Evolutionary conservation across 2,797 vertebrate species (phyloP), one percentile per base, ranked within the genome.

Genomic region (Distichodus sexfasciatus): DNA sequence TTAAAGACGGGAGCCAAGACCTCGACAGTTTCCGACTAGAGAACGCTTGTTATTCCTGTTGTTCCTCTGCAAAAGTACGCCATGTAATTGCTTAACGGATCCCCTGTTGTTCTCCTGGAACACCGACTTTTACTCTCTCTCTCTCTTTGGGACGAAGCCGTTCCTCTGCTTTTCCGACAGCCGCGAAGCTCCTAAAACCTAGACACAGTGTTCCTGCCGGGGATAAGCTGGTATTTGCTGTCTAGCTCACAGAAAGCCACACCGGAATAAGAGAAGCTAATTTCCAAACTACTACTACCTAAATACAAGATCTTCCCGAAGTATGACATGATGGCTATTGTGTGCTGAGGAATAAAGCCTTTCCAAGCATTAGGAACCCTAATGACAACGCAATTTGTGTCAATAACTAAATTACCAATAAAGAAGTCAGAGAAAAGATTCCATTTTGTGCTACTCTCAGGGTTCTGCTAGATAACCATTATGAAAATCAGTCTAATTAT

Each of bases 341-440:
- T 76, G 31, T 79, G 79, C 72, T 78, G 74, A 78, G 72, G 69
- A 77, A 81, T 81, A 77, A 71, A 81, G 67, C 79, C 74, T 68
- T 87, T 65, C 74, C 74, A 71, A 85, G 78, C 62, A 66, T 86
- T 88, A 91, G 87, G 84, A 77, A 81, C 75, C 82, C 83, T 82
- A 76, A 58, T 74, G 47, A 63, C 33, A 33, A 83, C 79, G 68
- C 68, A 85, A 80, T 76, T 64, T 0, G 15, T 81, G 83, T 83
- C 82, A 87, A 82, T 85, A 85, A 76, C 72, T 84, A 80, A 84
- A 81, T n/a, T n/a, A n/a, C n/a, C n/a, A n/a, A 24, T 60, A 72
- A 19, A 62, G 21, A 50, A 12, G 17, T 17, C 9, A 17, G 17
- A 38, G 54, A 24, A n/a, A n/a, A n/a, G n/a, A n/a, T n/a, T 47